Conservation (phyloP, 2,113 vertebrate species). For the Brachyhypopomus gauderio region DNA sequence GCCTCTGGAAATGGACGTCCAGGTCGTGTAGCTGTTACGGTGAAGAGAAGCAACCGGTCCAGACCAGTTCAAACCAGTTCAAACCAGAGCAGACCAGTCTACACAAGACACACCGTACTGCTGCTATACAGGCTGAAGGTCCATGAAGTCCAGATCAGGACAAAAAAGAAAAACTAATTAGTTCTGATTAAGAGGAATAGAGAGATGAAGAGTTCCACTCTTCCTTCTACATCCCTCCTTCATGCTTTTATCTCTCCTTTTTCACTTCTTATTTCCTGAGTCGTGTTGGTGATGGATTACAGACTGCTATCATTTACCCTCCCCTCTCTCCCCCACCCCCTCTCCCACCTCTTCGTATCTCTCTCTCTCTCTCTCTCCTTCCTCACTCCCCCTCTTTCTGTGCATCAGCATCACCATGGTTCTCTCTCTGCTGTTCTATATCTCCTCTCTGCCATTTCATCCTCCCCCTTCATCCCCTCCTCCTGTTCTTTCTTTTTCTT, state of each 20-base stretch:
- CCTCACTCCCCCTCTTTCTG: not conserved
- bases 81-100: no score
- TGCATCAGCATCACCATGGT: no score
- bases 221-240: not conserved
- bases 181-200: constrained; percentile 8
- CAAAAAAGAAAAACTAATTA: constrained; percentile 27
- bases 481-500: not conserved
- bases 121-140: no score
- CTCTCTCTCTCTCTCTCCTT: not conserved
- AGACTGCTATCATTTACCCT: not conserved
- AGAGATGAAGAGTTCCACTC: not conserved
- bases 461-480: not conserved
- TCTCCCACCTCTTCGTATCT: not conserved
- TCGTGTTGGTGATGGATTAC: constrained; percentile 34
- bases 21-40: no score
- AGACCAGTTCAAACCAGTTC: no score
- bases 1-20: no score
- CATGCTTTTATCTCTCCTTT: constrained; percentile 14
- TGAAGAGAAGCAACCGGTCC: no score
- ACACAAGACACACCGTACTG: no score
- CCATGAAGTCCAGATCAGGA: not conserved
- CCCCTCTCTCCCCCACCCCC: not conserved
- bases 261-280: constrained; percentile 30
- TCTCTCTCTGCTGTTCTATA: not conserved
- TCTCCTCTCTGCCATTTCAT: not conserved